Percentiles rank a stretch among this genome's conserved stretches.
phyloP scores from a whole-genome alignment of 2,888 invertebrate genomes.

The Lithodes maja region DNA sequence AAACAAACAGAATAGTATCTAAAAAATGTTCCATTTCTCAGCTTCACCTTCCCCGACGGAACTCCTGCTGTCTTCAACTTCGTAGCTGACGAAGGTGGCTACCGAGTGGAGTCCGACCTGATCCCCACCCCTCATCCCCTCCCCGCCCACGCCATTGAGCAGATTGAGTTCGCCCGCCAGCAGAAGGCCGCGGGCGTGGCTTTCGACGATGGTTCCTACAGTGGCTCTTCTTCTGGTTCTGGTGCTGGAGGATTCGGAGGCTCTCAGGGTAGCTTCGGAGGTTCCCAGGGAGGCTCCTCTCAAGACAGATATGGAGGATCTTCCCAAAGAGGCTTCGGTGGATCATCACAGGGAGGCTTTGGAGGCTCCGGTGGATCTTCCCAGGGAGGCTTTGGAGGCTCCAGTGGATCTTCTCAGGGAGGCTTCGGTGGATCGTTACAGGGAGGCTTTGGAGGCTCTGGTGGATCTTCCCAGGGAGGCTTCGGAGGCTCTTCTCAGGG shows the following conservation, averaged over 20 bases:
- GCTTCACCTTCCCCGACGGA: conserved; percentile 64
- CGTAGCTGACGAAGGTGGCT: conserved; percentile 61
- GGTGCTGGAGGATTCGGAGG: conserved; percentile 32
- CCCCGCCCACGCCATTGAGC: conserved; percentile 51
- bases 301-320: not conserved
- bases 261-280: conserved; percentile 5
- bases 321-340: not conserved
- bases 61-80: conserved; percentile 47
- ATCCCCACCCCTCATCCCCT: conserved; percentile 58
- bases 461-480: not conserved
- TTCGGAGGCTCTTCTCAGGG: not conserved
- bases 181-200: conserved; percentile 2
- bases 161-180: conserved; percentile 58
- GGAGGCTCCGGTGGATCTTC: not conserved
- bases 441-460: not conserved
- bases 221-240: conserved; percentile 8
- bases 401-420: not conserved
- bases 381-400: not conserved
- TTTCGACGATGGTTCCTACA: conserved; percentile 30
- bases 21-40: not conserved
- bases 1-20: too few relatives aligned
- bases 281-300: conserved; percentile 23
- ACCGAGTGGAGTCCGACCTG: conserved; percentile 42
- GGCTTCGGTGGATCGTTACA: not conserved
- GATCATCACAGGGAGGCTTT: not conserved